These are phyloP conservation scores for Knipowitschia caucasica DNA, from an alignment of 2,797 vertebrate species.

Conservation along the genomic window DNA sequence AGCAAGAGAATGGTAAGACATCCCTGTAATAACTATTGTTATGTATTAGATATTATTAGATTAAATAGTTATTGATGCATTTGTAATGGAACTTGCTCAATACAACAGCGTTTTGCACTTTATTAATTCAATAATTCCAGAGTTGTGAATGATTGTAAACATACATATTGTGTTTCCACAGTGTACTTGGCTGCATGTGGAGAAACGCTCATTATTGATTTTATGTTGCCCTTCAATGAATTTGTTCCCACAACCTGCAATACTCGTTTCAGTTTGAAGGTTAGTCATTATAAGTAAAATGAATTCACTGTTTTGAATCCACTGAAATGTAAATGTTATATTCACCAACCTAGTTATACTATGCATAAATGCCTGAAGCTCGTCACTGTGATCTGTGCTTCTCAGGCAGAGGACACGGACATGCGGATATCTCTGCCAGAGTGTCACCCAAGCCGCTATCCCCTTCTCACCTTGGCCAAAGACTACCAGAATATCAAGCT, in stretches of 20 bases:
- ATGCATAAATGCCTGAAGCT: no score
- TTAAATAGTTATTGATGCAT: background rate
- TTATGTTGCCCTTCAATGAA: conserved; percentile 93
- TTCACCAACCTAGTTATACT: no score
- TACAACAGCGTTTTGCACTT: conserved; percentile 18
- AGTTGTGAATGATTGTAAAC: conserved; percentile 11
- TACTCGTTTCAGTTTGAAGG: conserved; percentile 89
- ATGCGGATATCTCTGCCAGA: conserved; percentile 94
- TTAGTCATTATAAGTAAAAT: conserved; percentile 59
- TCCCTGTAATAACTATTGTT: background rate
- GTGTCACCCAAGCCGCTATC: conserved; percentile 95
- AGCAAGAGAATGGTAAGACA: conserved; percentile 93
- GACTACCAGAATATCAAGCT: conserved; percentile 88
- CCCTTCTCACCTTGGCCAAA: conserved; percentile 91
- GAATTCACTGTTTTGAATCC: background rate
- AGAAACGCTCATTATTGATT: conserved; percentile 94
- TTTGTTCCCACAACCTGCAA: conserved; percentile 93
- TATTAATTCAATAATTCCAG: conserved; percentile 31
- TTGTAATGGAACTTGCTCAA: background rate
- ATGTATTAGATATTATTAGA: background rate
- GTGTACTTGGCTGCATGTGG: conserved; percentile 98
- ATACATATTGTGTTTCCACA: conserved; percentile 61
- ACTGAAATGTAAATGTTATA: background rate
- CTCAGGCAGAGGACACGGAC: conserved; percentile 89
- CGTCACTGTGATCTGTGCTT: conserved; percentile 5